Base-by-base conservation (phyloP, 2,113 vertebrate species). In the Aldabrachelys gigantea region DNA sequence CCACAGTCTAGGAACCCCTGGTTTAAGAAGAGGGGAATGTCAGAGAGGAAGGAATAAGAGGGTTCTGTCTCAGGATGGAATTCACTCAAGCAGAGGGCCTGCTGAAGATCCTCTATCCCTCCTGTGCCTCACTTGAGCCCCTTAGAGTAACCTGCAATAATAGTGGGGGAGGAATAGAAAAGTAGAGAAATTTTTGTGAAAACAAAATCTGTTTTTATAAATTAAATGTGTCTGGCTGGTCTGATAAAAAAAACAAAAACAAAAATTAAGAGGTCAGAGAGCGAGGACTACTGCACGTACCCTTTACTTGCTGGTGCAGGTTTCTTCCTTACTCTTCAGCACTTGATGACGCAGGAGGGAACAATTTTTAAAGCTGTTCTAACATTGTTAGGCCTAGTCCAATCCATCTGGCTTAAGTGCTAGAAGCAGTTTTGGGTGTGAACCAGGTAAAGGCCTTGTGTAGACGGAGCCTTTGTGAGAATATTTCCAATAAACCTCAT, bases 371-470 rank as follows among this genome's bases (percentile, higher is more conserved):
- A 89, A 56, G 92, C 90, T 44, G 4, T 9, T 53, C 89, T n/a
- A 91, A 11, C 80, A 69, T 4, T 41, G 10, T 41, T 76, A 14
- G 12, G 24, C 41, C 75, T 85, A 89, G 93, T 50, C 87, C 96
- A 91, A 90, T 65, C 49, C 49, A 81, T 79, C 80, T 92, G 92
- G 50, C 44, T 49, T 83, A 93, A 75, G 65, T 75, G 79, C 75
- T 80, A 90, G 83, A 1, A 95, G 69, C 84, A 95, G 81, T 69
- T 90, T 91, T 89, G 93, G 38, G 75, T 91, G 89, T 50, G 90
- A 29, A 94, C 53, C 75, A 85, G 94, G 92, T 93, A 96, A 94
- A 95, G 91, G 95, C 94, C 92, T 84, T 90, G 59, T 84, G 80
- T 87, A 87, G 87, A 83, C 13, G 80, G 91, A 90, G 29, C 75